Percentiles rank a stretch among this genome's conserved stretches.
These are phyloP conservation scores for Porites lobata DNA, from an alignment of 92 coral and sea anemone genomes.

Conservation along the genomic window DNA sequence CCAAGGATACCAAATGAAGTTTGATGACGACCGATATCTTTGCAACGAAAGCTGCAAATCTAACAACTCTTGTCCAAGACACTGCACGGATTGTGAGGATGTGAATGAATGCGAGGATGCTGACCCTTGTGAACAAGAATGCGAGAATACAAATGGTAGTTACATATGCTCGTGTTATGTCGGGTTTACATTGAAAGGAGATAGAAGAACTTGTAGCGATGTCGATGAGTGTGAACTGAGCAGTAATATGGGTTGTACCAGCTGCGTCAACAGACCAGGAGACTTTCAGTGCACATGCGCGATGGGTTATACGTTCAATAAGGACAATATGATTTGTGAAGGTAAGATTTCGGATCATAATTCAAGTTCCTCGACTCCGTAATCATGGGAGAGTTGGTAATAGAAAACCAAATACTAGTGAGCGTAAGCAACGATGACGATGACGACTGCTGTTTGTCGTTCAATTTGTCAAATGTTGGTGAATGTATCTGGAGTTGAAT, in stretches of 20 bases:
- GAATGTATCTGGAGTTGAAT: too few species aligned
- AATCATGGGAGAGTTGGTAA: not conserved
- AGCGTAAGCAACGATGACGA: too few species aligned
- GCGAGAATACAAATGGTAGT: constrained; percentile 61
- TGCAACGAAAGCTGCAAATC: constrained; percentile 39
- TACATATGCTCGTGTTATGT: constrained; percentile 59
- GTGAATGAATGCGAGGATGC: constrained; percentile 53
- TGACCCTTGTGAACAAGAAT: constrained; percentile 58
- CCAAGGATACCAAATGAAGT: constrained; percentile 41
- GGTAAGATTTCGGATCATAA: constrained; percentile 20
- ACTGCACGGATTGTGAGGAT: constrained; percentile 56
- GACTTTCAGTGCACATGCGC: constrained; percentile 62
- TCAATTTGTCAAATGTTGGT: too few species aligned
- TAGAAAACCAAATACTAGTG: too few species aligned
- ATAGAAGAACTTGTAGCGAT: constrained; percentile 59
- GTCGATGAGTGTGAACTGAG: constrained; percentile 58
- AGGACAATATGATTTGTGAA: constrained; percentile 13
- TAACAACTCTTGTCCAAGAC: constrained; percentile 45
- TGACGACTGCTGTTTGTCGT: too few species aligned
- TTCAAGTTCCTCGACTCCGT: not conserved
- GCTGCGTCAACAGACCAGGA: constrained; percentile 61
- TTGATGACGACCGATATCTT: constrained; percentile 10
- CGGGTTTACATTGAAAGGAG: constrained; percentile 48
- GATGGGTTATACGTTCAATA: constrained; percentile 50
- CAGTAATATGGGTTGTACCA: constrained; percentile 13